Percentiles rank a stretch among this genome's conserved stretches.
Conservation (phyloP, 1,140 invertebrate genomes). For the Heterodera schachtii region DNA sequence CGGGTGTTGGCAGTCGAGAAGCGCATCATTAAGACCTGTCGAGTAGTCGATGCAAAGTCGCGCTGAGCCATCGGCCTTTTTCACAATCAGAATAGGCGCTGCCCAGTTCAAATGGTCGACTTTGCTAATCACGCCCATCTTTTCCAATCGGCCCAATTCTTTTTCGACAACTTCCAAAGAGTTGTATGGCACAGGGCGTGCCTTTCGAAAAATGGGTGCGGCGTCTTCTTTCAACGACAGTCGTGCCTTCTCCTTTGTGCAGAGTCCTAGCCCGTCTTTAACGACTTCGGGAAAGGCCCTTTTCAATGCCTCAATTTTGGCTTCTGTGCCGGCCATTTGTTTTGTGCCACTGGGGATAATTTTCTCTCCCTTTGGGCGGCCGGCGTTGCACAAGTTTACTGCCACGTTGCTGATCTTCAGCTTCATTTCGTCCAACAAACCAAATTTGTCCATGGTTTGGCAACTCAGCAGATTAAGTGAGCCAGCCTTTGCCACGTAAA, state of each 20-base stretch:
- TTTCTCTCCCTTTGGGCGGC: neutral
- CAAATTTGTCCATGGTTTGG: conserved; percentile 1
- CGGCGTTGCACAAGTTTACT: neutral
- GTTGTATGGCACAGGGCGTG: conserved; percentile 32
- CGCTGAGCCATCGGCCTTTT: no score
- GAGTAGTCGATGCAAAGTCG: conserved; percentile 25
- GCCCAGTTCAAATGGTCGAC: no score
- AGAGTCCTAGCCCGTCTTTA: conserved; percentile 9
- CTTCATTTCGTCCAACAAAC: neutral
- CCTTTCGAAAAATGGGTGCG: conserved; percentile 36
- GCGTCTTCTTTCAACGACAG: conserved; percentile 36
- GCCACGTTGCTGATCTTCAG: neutral
- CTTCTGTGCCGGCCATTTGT: neutral
- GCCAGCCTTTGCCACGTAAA: neutral
- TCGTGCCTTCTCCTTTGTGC: conserved; percentile 33
- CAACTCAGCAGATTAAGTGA: neutral
- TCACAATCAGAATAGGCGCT: no score
- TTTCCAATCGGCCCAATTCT: no score
- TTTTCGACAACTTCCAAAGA: no score
- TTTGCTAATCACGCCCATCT: no score
- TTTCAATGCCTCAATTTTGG: neutral
- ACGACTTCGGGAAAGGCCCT: conserved; percentile 29
- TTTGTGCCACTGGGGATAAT: neutral
- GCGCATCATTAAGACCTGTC: conserved; percentile 59
- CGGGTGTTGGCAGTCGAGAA: no score